Evolutionary conservation across 2,113 vertebrate species (phyloP).

Genomic region (Otolemur garnettii): DNA sequence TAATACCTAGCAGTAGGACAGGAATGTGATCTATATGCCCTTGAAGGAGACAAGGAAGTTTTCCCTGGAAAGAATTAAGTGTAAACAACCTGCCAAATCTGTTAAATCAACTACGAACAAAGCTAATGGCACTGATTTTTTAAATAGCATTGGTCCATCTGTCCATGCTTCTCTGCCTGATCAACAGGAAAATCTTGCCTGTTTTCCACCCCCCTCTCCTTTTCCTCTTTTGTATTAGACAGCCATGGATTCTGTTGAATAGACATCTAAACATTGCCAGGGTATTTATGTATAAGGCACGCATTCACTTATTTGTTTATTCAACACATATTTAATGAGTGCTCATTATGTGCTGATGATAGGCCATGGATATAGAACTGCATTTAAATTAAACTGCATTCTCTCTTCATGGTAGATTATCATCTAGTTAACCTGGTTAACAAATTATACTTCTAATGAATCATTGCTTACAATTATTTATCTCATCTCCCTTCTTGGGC

Average conservation of each 20-base stretch:
- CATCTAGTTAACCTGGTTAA: background rate
- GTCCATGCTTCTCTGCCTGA: background rate
- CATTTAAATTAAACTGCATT: background rate
- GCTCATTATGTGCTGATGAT: background rate
- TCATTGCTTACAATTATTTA: background rate
- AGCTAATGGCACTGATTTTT: background rate
- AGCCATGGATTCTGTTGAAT: background rate
- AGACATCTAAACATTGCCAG: background rate
- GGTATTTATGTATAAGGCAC: background rate
- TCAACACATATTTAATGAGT: background rate
- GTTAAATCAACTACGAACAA: background rate
- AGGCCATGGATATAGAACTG: background rate
- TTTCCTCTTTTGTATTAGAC: background rate
- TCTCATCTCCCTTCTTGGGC: background rate
- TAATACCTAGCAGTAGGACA: background rate
- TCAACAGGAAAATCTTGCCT: background rate
- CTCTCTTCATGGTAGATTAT: background rate
- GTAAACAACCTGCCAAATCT: background rate
- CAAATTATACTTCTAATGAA: constrained; percentile 1
- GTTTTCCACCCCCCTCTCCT: background rate
- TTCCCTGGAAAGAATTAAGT: background rate
- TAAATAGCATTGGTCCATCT: background rate
- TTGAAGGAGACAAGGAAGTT: background rate
- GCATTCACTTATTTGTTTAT: background rate
- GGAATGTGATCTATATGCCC: background rate